A percentile compares a stretch with the other conserved stretches of the same genome.
Conservation (phyloP, 2,888 invertebrate species). For the Dione vanillae region DNA sequence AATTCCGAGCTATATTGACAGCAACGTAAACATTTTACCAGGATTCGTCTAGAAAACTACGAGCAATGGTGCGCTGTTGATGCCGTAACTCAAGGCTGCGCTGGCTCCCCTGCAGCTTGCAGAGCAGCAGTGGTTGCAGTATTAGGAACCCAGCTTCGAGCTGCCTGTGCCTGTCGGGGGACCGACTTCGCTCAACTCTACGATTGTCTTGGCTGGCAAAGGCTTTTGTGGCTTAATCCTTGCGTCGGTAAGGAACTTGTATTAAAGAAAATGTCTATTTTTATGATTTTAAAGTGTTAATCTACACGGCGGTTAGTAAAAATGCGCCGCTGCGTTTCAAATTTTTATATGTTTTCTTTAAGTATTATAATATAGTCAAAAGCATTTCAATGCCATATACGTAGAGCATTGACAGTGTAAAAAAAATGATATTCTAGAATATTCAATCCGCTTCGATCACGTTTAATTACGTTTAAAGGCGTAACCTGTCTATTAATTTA, state of each 20-base stretch:
- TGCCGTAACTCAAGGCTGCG: slow-evolving; percentile 94
- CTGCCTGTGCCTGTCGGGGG: slow-evolving; percentile 94
- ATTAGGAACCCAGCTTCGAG: slow-evolving; percentile 93
- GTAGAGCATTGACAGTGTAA: no score
- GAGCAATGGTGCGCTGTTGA: slow-evolving; percentile 97
- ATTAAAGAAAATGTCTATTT: neutral
- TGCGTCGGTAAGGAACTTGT: slow-evolving; percentile 90
- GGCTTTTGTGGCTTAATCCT: slow-evolving; percentile 95
- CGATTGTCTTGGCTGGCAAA: slow-evolving; percentile 95
- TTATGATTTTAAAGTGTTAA: no score
- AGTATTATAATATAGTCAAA: no score
- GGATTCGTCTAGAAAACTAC: slow-evolving; percentile 92
- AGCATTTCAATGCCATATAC: no score
- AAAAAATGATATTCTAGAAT: no score
- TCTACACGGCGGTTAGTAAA: no score
- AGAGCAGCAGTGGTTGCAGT: slow-evolving; percentile 94
- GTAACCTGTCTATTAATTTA: no score
- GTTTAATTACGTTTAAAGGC: no score
- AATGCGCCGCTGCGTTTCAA: no score
- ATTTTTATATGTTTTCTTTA: no score
- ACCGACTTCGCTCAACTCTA: slow-evolving; percentile 93
- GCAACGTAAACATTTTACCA: slow-evolving; percentile 60
- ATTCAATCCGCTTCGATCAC: no score
- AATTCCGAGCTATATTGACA: no score
- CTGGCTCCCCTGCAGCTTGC: slow-evolving; percentile 93